phyloP scores from a whole-genome alignment of 2,113 vertebrate species.

The Archocentrus centrarchus region DNA sequence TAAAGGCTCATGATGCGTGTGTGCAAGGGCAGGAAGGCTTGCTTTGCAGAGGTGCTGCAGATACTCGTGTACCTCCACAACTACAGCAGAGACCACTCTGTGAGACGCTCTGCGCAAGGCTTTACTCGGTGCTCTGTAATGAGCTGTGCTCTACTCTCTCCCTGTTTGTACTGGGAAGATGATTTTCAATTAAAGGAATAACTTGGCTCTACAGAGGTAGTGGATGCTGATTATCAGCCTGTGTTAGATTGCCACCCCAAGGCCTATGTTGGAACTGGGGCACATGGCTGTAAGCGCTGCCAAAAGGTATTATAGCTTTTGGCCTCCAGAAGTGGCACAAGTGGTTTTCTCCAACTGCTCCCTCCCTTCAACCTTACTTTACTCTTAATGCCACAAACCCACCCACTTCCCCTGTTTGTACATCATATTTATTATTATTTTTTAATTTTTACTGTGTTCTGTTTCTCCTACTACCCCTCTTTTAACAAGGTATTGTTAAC shows the following conservation, averaged over 20 bases:
- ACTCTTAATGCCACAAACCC: neutral
- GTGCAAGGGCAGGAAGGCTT: constrained; percentile 38
- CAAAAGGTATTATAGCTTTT: constrained; percentile 56
- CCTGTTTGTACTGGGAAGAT: constrained; percentile 50
- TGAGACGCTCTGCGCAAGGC: constrained; percentile 19
- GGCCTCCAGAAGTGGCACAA: constrained; percentile 36
- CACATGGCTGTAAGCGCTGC: constrained; percentile 43
- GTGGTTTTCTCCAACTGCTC: constrained; percentile 35
- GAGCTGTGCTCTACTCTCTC: constrained; percentile 42
- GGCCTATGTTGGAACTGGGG: constrained; percentile 20
- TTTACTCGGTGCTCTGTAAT: constrained; percentile 38
- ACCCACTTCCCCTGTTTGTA: neutral
- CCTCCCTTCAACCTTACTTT: constrained; percentile 2
- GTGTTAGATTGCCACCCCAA: constrained; percentile 34
- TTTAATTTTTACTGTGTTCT: neutral
- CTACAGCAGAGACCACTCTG: constrained; percentile 30
- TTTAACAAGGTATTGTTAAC: constrained; percentile 27
- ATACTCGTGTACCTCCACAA: neutral
- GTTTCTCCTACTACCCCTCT: neutral
- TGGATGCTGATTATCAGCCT: constrained; percentile 39
- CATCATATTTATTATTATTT: neutral
- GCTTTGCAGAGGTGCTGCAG: constrained; percentile 18
- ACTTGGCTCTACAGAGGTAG: constrained; percentile 40
- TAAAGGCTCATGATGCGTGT: neutral
- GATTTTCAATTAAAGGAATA: constrained; percentile 73